Percentiles rank a stretch among this genome's conserved stretches.
Evolutionary conservation across 2,888 invertebrate species (phyloP).

Genomic region (Chrysina gloriosa): DNA sequence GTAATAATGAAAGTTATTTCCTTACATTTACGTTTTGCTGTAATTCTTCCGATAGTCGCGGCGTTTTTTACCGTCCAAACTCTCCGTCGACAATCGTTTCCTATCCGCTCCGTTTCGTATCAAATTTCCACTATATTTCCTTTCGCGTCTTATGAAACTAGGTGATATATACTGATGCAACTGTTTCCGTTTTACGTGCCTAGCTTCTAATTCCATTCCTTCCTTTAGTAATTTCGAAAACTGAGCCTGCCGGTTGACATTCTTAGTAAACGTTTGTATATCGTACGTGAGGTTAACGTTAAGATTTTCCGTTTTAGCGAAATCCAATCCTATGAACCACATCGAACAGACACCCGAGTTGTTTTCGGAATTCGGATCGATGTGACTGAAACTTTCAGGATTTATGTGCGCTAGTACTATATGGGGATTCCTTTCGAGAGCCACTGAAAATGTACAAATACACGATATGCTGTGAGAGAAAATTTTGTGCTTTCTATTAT

Average conservation of each 20-base stretch:
- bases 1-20: too few relatives aligned
- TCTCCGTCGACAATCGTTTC: constrained; percentile 52
- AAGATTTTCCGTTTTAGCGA: constrained; percentile 87
- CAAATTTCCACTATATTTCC: constrained; percentile 69
- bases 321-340: constrained; percentile 98
- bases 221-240: constrained; percentile 77
- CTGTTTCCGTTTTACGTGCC: constrained; percentile 87
- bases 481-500: too few relatives aligned
- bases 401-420: constrained; percentile 96
- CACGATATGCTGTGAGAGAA: neutral
- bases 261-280: constrained; percentile 90
- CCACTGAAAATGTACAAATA: constrained; percentile 67
- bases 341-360: constrained; percentile 80
- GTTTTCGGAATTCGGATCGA: constrained; percentile 64
- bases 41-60: constrained; percentile 47
- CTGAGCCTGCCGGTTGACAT: constrained; percentile 82
- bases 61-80: constrained; percentile 48
- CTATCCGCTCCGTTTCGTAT: constrained; percentile 47
- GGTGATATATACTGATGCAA: constrained; percentile 79
- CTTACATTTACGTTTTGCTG: constrained; percentile 41
- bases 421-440: constrained; percentile 90
- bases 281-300: constrained; percentile 95
- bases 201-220: constrained; percentile 85
- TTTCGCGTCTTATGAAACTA: constrained; percentile 77
- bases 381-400: constrained; percentile 84